A percentile compares a stretch with the other conserved stretches of the same genome.
These are phyloP conservation scores for Agrilus mali DNA, from an alignment of 2,888 invertebrate genomes.

Conservation along the genomic window DNA sequence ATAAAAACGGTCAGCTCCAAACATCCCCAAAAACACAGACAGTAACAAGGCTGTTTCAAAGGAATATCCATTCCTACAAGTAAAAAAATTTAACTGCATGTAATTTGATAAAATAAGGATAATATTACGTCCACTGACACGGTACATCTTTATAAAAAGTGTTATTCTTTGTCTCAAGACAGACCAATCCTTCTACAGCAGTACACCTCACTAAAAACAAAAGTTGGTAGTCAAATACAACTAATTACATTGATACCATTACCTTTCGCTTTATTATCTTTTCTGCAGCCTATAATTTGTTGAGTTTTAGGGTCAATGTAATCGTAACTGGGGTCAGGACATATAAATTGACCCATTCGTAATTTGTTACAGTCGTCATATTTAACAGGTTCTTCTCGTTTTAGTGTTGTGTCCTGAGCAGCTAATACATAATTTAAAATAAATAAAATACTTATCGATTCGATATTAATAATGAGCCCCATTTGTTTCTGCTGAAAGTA, in stretches of 20 bases:
- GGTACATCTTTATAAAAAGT: slow-evolving; percentile 72
- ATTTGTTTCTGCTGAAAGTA: too few species aligned
- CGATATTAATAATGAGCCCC: too few species aligned
- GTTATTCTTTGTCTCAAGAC: slow-evolving; percentile 64
- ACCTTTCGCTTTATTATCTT: slow-evolving; percentile 73
- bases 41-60: slow-evolving; percentile 84
- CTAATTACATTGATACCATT: slow-evolving; percentile 11
- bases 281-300: slow-evolving; percentile 67
- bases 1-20: slow-evolving; percentile 95
- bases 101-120: not conserved
- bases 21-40: slow-evolving; percentile 95
- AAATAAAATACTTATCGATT: too few species aligned
- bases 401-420: too few species aligned
- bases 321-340: slow-evolving; percentile 61
- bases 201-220: slow-evolving; percentile 58
- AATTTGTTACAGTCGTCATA: slow-evolving; percentile 52
- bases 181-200: slow-evolving; percentile 71
- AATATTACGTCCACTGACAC: slow-evolving; percentile 84
- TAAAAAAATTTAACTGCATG: slow-evolving; percentile 2
- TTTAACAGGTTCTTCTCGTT: too few species aligned
- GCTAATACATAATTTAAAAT: too few species aligned
- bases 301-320: slow-evolving; percentile 84
- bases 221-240: not conserved
- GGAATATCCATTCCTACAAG: slow-evolving; percentile 80
- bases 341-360: slow-evolving; percentile 68